phyloP scores from a whole-genome alignment of 2,888 invertebrate genomes.

The Papilio elwesi region DNA sequence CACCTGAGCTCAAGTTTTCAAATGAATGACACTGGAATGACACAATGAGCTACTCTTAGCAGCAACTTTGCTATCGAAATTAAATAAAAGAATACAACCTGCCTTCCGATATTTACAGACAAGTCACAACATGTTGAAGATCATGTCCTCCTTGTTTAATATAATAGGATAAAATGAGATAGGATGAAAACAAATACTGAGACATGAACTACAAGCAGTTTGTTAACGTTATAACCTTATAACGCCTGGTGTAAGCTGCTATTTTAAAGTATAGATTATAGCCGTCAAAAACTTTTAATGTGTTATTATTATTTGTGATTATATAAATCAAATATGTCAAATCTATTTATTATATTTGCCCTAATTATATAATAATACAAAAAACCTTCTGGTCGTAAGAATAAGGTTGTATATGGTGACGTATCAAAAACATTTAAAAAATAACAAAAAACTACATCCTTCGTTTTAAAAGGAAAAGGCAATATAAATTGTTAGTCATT shows the following conservation, averaged over 20 bases:
- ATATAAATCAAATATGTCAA: no score
- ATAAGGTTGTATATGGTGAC: no score
- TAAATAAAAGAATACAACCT: constrained; percentile 31
- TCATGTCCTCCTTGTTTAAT: constrained; percentile 11
- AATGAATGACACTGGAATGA: constrained; percentile 16
- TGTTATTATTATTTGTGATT: no score
- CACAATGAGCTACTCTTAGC: constrained; percentile 22
- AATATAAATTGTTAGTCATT: no score
- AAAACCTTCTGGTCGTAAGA: no score
- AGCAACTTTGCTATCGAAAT: not conserved
- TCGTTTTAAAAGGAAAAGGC: no score
- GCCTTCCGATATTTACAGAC: constrained; percentile 48
- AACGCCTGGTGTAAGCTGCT: not conserved
- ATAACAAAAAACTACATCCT: no score
- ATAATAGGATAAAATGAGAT: constrained; percentile 20
- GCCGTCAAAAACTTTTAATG: no score
- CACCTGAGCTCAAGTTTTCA: not conserved
- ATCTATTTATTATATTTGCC: no score
- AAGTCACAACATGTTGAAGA: constrained; percentile 50
- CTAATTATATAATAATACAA: no score
- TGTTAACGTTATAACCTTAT: constrained; percentile 36
- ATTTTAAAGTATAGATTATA: no score
- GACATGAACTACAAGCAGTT: constrained; percentile 7
- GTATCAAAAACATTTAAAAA: no score
- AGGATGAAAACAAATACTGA: constrained; percentile 24